Percentiles rank a stretch among this genome's conserved stretches.
These are phyloP conservation scores for Scaptomyza montana DNA, from an alignment of 1,140 invertebrate species.

Conservation along the genomic window DNA sequence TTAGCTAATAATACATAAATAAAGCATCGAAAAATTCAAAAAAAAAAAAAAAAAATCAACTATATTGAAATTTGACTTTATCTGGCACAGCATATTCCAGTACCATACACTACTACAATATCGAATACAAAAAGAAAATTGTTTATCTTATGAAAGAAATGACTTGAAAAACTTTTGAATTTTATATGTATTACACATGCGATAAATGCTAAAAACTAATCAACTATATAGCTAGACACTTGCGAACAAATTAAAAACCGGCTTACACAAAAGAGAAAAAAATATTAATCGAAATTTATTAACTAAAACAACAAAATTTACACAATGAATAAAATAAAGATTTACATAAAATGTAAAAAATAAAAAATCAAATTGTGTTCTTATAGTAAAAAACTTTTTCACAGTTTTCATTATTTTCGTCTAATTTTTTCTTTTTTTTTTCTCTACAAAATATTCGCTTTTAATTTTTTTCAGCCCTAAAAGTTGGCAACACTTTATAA, in stretches of 20 bases:
- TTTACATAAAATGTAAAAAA: constrained; percentile 77
- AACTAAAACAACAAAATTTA: constrained; percentile 71
- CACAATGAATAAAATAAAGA: constrained; percentile 73
- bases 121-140: constrained; percentile 33
- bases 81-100: constrained; percentile 32
- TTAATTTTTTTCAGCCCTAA: constrained; percentile 9
- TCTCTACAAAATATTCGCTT: neutral
- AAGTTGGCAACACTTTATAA: constrained; percentile 46
- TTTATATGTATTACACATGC: constrained; percentile 32
- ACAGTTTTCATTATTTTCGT: too few species aligned
- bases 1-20: constrained; percentile 73
- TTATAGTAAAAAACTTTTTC: too few species aligned
- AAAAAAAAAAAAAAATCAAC: constrained; percentile 51
- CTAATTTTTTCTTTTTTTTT: too few species aligned
- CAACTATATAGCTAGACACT: constrained; percentile 62
- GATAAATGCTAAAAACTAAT: constrained; percentile 21
- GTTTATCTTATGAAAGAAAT: constrained; percentile 47
- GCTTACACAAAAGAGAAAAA: constrained; percentile 38
- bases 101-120: neutral
- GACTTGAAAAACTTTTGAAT: constrained; percentile 49
- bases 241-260: constrained; percentile 61
- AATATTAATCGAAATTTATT: constrained; percentile 44
- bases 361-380: neutral
- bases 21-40: constrained; percentile 65
- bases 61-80: constrained; percentile 45